phyloP scores from a whole-genome alignment of 1,140 invertebrate genomes.

The Lucilia cuprina region DNA sequence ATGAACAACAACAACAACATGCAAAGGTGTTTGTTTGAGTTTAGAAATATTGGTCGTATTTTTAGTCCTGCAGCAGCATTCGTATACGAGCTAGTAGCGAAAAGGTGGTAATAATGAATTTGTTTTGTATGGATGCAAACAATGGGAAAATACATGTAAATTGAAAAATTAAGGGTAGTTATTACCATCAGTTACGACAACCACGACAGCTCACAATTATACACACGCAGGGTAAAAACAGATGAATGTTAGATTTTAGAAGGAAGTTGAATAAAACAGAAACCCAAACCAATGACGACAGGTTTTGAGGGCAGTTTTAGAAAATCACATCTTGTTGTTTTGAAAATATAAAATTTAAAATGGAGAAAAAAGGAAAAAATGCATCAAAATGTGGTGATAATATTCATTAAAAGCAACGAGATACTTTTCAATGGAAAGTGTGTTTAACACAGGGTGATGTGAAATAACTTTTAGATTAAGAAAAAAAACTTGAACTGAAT shows the following conservation, averaged over 20 bases:
- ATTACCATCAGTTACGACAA: not conserved
- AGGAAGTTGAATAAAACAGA: not conserved
- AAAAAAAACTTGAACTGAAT: too few relatives aligned
- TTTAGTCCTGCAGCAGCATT: not conserved
- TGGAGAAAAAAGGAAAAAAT: not conserved
- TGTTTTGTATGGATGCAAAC: not conserved
- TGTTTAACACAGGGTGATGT: not conserved
- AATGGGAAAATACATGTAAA: not conserved
- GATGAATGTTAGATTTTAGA: not conserved
- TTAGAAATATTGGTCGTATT: not conserved
- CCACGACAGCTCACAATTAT: not conserved
- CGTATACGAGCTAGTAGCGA: not conserved
- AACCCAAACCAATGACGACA: not conserved
- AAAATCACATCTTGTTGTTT: not conserved
- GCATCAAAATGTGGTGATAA: not conserved
- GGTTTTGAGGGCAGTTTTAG: not conserved
- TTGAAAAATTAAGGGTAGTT: slow-evolving; percentile 7
- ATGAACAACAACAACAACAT: not conserved
- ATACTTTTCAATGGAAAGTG: not conserved
- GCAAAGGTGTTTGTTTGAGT: not conserved
- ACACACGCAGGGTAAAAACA: not conserved
- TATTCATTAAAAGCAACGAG: slow-evolving; percentile 1
- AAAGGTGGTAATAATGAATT: slow-evolving; percentile 1
- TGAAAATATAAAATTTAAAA: not conserved
- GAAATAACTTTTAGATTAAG: not conserved